Conservation (phyloP, 35 echinoderm and acorn worm species). For the Heliocidaris erythrogramma region DNA sequence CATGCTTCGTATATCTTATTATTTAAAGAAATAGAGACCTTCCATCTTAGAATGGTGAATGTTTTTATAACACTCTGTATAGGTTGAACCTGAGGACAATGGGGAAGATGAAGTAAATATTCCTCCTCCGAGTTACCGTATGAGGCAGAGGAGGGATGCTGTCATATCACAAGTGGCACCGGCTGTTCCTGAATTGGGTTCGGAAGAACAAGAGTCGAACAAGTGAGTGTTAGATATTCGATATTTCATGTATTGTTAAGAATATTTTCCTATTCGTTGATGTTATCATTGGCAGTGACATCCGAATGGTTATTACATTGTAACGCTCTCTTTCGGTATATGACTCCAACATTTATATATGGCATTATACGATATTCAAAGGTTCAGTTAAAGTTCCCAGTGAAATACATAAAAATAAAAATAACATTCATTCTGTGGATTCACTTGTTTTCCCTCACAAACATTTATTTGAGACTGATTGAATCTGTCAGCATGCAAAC, state of each 20-base stretch:
- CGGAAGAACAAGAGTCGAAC: slow-evolving; percentile 40
- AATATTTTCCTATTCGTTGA: not conserved
- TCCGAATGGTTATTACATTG: too few relatives aligned
- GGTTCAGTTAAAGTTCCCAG: not conserved
- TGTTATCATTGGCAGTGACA: too few relatives aligned
- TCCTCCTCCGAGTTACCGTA: slow-evolving; percentile 45
- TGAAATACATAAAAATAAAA: not conserved
- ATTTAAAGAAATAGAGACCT: too few relatives aligned
- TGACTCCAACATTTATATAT: not conserved
- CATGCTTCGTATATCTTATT: too few relatives aligned
- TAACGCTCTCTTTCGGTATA: not conserved
- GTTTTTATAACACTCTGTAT: too few relatives aligned
- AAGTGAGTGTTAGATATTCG: slow-evolving; percentile 1
- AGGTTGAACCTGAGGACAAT: not conserved
- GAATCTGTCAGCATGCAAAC: not conserved
- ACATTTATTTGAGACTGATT: not conserved
- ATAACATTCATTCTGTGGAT: not conserved
- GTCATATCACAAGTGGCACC: slow-evolving; percentile 62
- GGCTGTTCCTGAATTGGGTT: slow-evolving; percentile 6
- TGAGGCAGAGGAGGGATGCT: slow-evolving; percentile 47
- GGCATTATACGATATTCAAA: too few relatives aligned
- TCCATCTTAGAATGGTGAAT: too few relatives aligned
- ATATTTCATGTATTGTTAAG: not conserved
- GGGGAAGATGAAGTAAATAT: slow-evolving; percentile 37
- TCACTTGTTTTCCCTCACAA: not conserved